Base-by-base conservation (phyloP, 2,113 vertebrate genomes). In the Haplochromis vanheusdeni region DNA sequence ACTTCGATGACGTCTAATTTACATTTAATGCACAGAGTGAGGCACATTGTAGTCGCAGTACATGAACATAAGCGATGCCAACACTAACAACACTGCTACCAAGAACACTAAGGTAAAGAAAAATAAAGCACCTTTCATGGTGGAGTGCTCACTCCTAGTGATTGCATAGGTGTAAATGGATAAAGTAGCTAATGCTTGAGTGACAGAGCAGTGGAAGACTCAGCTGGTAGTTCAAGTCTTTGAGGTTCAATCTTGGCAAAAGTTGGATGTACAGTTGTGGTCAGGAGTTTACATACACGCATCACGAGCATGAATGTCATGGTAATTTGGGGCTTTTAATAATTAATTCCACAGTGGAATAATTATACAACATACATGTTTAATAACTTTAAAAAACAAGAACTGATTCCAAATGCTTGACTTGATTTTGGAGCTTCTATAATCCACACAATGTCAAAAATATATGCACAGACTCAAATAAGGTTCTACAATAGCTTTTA, bases 111-210 rank as follows among this genome's bases (percentile, higher is more conserved):
- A 54, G 28, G 60, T 77, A 77, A 88, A 85, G 51, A 56, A 81
- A 85, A 87, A 87, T 7, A 26, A 89, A 94, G 94, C 94, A 90
- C 94, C 92, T 82, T 81, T 86, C 40, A 80, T 54, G 80, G 79
- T 10, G 81, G 88, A 89, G 87, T 7, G 80, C 87, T 82, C 49
- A 7, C 83, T 85, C 90, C 73, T 2, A 40, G 84, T 92, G 91
- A 79, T 93, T 95, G 95, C 95, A 95, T 96, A 95, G 94, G 84
- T 92, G 87, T 90, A 49, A 86, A 49, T 33, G 88, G 84, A 79
- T 73, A 81, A 81, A 84, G 86, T 5, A 80, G 89, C 77, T 47
- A 62, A 86, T 31, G 82, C 70, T 88, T 47, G 13, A 82, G 84
- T 23, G 82, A 82, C 8, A 56, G 81, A 80, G 85, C 77, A 68